phyloP scores from a whole-genome alignment of 2,113 vertebrate genomes.

The Phainopepla nitens region DNA sequence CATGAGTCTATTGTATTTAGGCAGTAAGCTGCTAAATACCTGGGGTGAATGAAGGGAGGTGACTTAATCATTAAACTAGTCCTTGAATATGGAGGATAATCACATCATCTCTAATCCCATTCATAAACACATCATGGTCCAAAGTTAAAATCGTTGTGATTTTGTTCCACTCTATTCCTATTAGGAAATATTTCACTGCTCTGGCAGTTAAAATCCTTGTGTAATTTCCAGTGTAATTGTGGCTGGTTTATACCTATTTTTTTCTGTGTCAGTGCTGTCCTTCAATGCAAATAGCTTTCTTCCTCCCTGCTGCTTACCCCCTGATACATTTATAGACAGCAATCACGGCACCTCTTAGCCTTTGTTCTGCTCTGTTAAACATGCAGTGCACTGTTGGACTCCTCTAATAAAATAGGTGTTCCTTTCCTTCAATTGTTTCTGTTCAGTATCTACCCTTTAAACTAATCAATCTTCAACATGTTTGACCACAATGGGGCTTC shows the following conservation, averaged over 20 bases:
- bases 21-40: slow-evolving; percentile 26
- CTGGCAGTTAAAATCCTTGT: neutral
- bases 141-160: neutral
- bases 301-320: slow-evolving; percentile 28
- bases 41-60: neutral
- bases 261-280: neutral
- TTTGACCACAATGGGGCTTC: neutral
- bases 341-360: neutral
- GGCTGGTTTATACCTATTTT: slow-evolving; percentile 15
- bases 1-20: neutral
- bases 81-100: neutral
- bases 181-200: neutral
- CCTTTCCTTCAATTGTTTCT: neutral
- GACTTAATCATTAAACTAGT: neutral
- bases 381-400: neutral
- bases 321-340: neutral
- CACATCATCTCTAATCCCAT: slow-evolving; percentile 25
- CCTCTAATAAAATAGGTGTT: neutral
- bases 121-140: neutral
- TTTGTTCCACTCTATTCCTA: neutral
- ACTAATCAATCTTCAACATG: neutral
- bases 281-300: slow-evolving; percentile 6
- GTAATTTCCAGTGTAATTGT: neutral
- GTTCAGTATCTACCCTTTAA: neutral
- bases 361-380: slow-evolving; percentile 41